Evolutionary conservation across 2,797 vertebrate species (phyloP), one percentile per base, ranked within the genome.

Genomic region (Lacerta viridis): DNA sequence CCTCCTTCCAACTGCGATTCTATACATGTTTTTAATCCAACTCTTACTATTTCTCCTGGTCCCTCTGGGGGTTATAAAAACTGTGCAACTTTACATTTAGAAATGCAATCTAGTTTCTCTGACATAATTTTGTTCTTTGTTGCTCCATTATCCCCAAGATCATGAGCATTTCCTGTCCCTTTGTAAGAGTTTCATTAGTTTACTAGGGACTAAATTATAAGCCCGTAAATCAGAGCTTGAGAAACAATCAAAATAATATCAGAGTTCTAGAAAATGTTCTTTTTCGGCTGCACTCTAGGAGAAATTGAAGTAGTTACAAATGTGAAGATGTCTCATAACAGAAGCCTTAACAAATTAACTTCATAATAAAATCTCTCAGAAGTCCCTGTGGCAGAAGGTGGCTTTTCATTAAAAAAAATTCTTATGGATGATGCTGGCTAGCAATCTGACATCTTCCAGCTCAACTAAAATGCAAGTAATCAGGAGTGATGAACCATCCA

Each of bases 81-180:
- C 59, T 77, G 80, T 36, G 74, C 75, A 33, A 5, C 46, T 59
- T 17, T 2, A 82, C 88, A 64, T 84, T 64, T 29, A 5, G 59
- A 88, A 85, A 84, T 17, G 43, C 36, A 10, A 36, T 33, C 59
- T 36, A 36, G 39, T 46, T 84, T 83, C 33, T 8, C 71, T 80
- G 50, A 23, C 5, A 74, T 59, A 71, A 36, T 69, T 23, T 80
- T 41, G 69, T n/a, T 43, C 80, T 91, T 91, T 64, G 27, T 36
- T 1, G 4, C 10, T 27, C 23, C 29, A 72, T 71, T 90, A 88
- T 13, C 18, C 50, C 33, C 23, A 43, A 36, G 9, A 80, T 39
- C 46, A 66, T 39, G 68, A 81, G 20, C 8, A 7, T 27, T 27
- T 78, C 10, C n/a, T 46, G 7, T 72, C 75, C 86, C 71, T 4